Conservation (phyloP, 2,888 invertebrate species). For the Holacanthella duospinosa region DNA sequence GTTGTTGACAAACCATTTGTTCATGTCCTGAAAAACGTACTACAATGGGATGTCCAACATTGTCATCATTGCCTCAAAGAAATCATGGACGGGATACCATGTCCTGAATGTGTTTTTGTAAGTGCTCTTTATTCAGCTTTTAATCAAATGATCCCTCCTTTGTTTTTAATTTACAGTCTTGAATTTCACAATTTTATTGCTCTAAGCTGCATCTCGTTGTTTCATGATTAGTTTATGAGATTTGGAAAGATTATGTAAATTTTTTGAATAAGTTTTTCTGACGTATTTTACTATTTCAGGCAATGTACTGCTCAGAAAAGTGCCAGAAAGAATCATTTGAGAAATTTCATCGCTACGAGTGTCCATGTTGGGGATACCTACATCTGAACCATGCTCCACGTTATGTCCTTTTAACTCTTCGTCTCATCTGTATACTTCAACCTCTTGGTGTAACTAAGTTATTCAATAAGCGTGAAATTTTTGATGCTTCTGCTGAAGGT, state of each 20-base stretch:
- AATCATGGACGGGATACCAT: background rate
- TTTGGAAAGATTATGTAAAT: too few species aligned
- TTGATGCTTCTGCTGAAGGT: conserved; percentile 12
- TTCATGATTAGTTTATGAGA: too few species aligned
- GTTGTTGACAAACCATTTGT: conserved; percentile 5
- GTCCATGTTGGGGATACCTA: conserved; percentile 25
- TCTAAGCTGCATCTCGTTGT: too few species aligned
- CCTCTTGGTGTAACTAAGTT: conserved; percentile 22
- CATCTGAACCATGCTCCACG: conserved; percentile 28
- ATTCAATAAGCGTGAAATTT: conserved; percentile 19
- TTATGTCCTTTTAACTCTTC: conserved; percentile 26
- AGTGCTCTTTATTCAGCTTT: too few species aligned
- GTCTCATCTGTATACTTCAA: conserved; percentile 27
- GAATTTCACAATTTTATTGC: too few species aligned
- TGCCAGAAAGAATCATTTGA: conserved; percentile 21
- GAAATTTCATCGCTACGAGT: conserved; percentile 30
- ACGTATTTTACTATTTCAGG: conserved; percentile 13
- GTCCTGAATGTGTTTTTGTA: conserved; percentile 6
- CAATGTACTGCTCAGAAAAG: conserved; percentile 23
- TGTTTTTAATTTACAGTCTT: too few species aligned
- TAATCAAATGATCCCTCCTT: too few species aligned
- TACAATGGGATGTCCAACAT: conserved; percentile 9
- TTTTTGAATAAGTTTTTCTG: background rate
- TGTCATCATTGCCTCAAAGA: conserved; percentile 1
- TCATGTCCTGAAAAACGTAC: background rate